Evolutionary conservation across 2,797 vertebrate species (phyloP), one percentile per base, ranked within the genome.

Genomic region (Numenius phaeopus): DNA sequence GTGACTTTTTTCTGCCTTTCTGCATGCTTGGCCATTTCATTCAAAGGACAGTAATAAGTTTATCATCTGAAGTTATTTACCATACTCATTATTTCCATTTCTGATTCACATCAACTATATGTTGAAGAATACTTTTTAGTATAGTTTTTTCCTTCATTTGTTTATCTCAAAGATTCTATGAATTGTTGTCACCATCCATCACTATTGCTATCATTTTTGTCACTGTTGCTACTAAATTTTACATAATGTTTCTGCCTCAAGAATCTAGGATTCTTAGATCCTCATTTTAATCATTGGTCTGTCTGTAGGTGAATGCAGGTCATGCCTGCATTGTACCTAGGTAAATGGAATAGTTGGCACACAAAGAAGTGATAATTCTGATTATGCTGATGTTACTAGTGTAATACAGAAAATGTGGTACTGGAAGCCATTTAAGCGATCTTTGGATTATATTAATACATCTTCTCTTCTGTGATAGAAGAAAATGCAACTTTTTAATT

Each of bases 1-100:
- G 99, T 99, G 98, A 99, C 94, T 96, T 97, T 97, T 96, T 98
- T 97, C 97, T 98, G 97, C 97, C 98, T 98, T 97, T 97, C 96
- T 97, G 87, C 95, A 96, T 98, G 98, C 90, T 96, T 95, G 96
- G 96, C 91, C 96, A 87, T 97, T 96, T 95, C 76, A 70, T 96
- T 96, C 91, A 69, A 95, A 93, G 88, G 89, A 91, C 75, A 52
- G 46, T 83, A 59, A 79, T 85, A 95, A 83, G 49, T 94, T 94
- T 90, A 62, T 92, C 65, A 67, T 95, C 91, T 75, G 86, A 96
- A 91, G 66, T 90, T 96, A 85, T 89, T 95, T 94, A 85, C 79
- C 3, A 1, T 92, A 87, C 47, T 92, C 89, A 76, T 89, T 78
- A 67, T 86, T 52, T 82, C 67, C 47, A 86, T 87, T 83, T 84